Conservation (phyloP, 1,140 invertebrate species). For the Cyphomyrmex costatus region DNA sequence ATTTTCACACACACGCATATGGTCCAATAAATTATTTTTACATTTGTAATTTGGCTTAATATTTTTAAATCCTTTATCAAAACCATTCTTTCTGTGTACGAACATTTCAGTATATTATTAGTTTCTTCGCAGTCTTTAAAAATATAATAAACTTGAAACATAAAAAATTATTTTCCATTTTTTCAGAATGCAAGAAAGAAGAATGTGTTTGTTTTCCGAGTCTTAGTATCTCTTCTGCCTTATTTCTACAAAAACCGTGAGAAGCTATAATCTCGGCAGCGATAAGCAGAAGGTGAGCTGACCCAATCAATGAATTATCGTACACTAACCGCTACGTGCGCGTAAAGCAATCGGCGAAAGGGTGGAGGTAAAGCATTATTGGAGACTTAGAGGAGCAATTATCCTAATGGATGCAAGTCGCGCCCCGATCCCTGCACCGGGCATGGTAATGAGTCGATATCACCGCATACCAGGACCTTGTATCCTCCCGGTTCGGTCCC, state of each 20-base stretch:
- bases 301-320: slow-evolving; percentile 78
- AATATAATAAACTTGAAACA: not conserved
- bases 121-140: not conserved
- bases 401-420: slow-evolving; percentile 87
- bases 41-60: no score
- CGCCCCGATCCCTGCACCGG: slow-evolving; percentile 82
- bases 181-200: not conserved
- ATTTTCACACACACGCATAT: no score
- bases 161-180: not conserved
- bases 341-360: slow-evolving; percentile 78
- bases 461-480: slow-evolving; percentile 86
- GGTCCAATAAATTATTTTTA: no score
- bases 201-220: not conserved
- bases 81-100: not conserved
- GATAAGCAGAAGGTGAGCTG: slow-evolving; percentile 24
- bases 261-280: not conserved
- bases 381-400: slow-evolving; percentile 85
- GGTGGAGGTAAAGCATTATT: slow-evolving; percentile 72
- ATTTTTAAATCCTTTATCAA: no score
- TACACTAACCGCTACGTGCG: slow-evolving; percentile 61
- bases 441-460: slow-evolving; percentile 87
- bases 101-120: not conserved
- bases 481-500: slow-evolving; percentile 77
- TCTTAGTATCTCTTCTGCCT: not conserved
- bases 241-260: slow-evolving; percentile 21